phyloP scores from a whole-genome alignment of 2,797 vertebrate species.

The Masticophis lateralis region DNA sequence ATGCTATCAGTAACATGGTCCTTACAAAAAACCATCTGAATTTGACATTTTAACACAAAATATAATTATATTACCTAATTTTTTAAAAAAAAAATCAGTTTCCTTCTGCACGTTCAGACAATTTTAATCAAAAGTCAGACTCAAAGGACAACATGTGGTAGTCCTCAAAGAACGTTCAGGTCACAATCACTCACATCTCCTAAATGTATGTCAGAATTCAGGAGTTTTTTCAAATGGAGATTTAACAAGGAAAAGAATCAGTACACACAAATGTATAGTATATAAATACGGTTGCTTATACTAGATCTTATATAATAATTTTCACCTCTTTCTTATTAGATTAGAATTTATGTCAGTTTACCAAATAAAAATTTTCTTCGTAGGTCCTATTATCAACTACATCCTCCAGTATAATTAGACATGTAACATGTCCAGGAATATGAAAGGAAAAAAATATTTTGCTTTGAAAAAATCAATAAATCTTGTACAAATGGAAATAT shows the following conservation, averaged over 20 bases:
- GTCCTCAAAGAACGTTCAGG: background rate
- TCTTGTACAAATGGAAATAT: background rate
- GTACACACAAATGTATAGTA: rapidly evolving
- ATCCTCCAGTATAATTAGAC: background rate
- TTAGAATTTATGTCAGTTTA: too few relatives aligned
- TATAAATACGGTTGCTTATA: background rate
- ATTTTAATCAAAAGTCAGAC: background rate
- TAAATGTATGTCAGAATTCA: background rate
- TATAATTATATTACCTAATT: background rate
- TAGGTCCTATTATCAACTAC: rapidly evolving
- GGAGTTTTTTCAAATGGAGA: background rate
- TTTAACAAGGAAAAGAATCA: background rate
- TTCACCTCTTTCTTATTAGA: background rate
- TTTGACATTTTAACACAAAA: background rate
- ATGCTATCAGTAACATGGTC: background rate
- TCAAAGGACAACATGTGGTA: background rate
- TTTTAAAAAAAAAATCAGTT: background rate
- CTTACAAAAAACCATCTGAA: background rate
- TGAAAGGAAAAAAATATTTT: background rate
- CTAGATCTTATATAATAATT: background rate
- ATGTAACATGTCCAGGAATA: background rate
- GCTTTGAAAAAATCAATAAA: background rate
- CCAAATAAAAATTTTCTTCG: background rate
- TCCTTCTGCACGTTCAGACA: background rate
- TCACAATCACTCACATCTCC: background rate